These are phyloP conservation scores for Okamejei kenojei DNA, from an alignment of 2,797 vertebrate genomes.

Conservation along the genomic window DNA sequence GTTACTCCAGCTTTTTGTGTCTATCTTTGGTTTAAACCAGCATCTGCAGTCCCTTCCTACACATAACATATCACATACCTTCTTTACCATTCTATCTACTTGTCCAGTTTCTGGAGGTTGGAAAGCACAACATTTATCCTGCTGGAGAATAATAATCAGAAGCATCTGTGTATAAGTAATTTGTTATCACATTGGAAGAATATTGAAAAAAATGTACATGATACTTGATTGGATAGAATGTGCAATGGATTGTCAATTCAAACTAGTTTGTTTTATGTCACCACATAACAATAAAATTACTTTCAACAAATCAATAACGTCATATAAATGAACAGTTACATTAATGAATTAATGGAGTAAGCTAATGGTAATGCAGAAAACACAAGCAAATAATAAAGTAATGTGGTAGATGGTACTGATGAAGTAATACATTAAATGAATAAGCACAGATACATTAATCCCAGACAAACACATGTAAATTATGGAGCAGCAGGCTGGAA, in stretches of 20 bases:
- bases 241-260: background rate
- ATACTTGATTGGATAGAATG: background rate
- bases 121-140: background rate
- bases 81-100: background rate
- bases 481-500: background rate
- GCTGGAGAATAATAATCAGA: background rate
- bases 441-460: background rate
- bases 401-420: background rate
- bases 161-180: background rate
- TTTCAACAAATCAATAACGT: background rate
- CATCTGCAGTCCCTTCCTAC: too few species aligned
- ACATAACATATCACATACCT: too few species aligned
- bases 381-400: background rate
- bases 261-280: background rate
- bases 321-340: background rate
- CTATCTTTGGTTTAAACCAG: too few species aligned
- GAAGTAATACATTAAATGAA: background rate
- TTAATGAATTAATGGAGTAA: constrained; percentile 10
- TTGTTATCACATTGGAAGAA: too few species aligned
- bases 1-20: too few species aligned
- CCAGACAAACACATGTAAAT: background rate
- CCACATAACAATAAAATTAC: background rate
- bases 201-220: background rate
- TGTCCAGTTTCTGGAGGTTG: background rate
- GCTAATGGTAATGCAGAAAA: background rate